phyloP scores from a whole-genome alignment of 1,140 invertebrate genomes.

The Aethina tumida region DNA sequence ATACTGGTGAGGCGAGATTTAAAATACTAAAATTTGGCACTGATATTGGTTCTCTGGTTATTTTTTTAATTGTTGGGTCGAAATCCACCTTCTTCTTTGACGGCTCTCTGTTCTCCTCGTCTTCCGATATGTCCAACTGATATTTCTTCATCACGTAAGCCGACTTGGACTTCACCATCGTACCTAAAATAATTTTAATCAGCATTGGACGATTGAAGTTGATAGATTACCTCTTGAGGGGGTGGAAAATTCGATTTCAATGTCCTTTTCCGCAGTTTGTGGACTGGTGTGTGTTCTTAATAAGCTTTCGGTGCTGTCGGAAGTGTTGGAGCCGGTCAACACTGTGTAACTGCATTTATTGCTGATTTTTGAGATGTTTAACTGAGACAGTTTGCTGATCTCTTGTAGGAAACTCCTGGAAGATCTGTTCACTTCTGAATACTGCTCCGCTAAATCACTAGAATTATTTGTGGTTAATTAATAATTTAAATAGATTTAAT shows the following conservation, averaged over 20 bases:
- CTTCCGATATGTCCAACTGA: slow-evolving; percentile 18
- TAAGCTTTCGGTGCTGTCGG: slow-evolving; percentile 60
- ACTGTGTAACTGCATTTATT: slow-evolving; percentile 62
- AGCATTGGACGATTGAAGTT: neutral
- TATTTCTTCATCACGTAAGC: slow-evolving; percentile 46
- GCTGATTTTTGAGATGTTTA: slow-evolving; percentile 57
- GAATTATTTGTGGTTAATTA: no score
- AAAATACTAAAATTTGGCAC: slow-evolving; percentile 64
- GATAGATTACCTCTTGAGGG: slow-evolving; percentile 24
- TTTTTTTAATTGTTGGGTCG: slow-evolving; percentile 32
- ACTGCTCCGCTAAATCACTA: slow-evolving; percentile 21
- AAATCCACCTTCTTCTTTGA: slow-evolving; percentile 34
- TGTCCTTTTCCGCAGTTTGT: slow-evolving; percentile 10
- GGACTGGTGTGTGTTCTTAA: slow-evolving; percentile 31
- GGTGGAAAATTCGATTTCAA: slow-evolving; percentile 26
- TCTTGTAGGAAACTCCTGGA: slow-evolving; percentile 40
- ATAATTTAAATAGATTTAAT: neutral
- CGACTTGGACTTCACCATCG: slow-evolving; percentile 52
- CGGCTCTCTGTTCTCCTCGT: slow-evolving; percentile 15
- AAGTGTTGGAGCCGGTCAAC: slow-evolving; percentile 44
- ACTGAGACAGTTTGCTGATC: slow-evolving; percentile 62
- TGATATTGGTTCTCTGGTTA: slow-evolving; percentile 61
- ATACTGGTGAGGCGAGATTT: slow-evolving; percentile 50
- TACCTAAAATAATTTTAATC: slow-evolving; percentile 18
- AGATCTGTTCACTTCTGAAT: slow-evolving; percentile 16